Conservation (phyloP, 1,140 invertebrate genomes). For the Achatina immaculata region DNA sequence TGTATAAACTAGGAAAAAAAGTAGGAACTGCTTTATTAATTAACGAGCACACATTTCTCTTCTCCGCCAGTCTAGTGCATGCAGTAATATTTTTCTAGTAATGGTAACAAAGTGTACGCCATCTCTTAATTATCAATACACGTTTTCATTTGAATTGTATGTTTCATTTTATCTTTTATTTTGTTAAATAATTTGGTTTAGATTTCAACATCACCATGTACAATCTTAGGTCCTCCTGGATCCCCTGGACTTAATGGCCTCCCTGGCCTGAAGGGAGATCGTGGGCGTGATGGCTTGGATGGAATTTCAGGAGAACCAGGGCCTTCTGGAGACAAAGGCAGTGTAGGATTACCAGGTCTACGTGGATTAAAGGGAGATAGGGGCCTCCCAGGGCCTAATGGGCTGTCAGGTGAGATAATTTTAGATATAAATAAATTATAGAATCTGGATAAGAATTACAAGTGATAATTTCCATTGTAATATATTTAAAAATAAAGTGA, state of each 20-base stretch:
- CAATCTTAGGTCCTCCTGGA: constrained; percentile 48
- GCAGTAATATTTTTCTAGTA: too few species aligned
- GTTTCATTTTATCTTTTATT: too few species aligned
- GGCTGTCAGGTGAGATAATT: constrained; percentile 46
- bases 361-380: constrained; percentile 37
- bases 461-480: not conserved
- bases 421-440: not conserved
- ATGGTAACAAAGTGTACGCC: too few species aligned
- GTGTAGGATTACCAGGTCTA: constrained; percentile 27
- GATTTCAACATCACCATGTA: not conserved
- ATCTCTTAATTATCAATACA: too few species aligned
- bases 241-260: constrained; percentile 52
- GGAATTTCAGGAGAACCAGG: constrained; percentile 33
- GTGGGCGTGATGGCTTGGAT: constrained; percentile 43
- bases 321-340: not conserved
- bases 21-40: too few species aligned
- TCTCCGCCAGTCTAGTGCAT: too few species aligned
- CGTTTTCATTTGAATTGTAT: too few species aligned
- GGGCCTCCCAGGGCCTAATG: constrained; percentile 42
- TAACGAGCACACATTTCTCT: too few species aligned
- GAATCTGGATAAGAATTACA: too few species aligned
- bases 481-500: not conserved
- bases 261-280: constrained; percentile 53
- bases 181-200: too few species aligned
- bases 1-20: too few species aligned